phyloP scores from a whole-genome alignment of 2,888 invertebrate species.

The Melanostoma mellinum region DNA sequence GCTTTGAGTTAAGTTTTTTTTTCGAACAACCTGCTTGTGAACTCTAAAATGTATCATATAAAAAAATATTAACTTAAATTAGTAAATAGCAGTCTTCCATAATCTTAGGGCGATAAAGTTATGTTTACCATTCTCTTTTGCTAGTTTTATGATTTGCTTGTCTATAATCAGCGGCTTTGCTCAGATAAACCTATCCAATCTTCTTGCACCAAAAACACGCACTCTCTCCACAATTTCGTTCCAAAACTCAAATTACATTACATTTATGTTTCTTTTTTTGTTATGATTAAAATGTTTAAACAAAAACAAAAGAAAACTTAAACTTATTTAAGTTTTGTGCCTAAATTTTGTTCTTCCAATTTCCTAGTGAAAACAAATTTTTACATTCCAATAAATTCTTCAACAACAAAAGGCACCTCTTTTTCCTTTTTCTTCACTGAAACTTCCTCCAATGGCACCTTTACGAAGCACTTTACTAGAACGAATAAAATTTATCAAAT shows the following conservation, averaged over 20 bases:
- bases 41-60: background rate
- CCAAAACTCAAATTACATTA: constrained; percentile 13
- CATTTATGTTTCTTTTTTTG: constrained; percentile 9
- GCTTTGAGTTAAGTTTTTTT: constrained; percentile 3
- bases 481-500: constrained; percentile 33
- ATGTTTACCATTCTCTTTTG: constrained; percentile 27
- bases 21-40: background rate
- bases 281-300: constrained; percentile 11
- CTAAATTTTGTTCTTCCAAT: constrained; percentile 36
- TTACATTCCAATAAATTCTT: constrained; percentile 40
- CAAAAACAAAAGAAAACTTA: background rate
- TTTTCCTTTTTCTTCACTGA: constrained; percentile 45
- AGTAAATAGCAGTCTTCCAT: constrained; percentile 76
- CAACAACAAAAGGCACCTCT: constrained; percentile 53
- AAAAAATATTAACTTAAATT: constrained; percentile 62
- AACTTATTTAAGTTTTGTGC: constrained; percentile 42
- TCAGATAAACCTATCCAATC: constrained; percentile 21
- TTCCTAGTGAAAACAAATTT: constrained; percentile 24
- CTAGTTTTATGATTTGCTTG: constrained; percentile 19
- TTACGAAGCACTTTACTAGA: constrained; percentile 61
- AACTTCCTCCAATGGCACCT: constrained; percentile 65
- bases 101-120: constrained; percentile 73
- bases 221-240: constrained; percentile 54
- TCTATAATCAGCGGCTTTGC: constrained; percentile 33
- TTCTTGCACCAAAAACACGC: constrained; percentile 57